Percentiles rank a stretch among this genome's conserved stretches.
phyloP scores from a whole-genome alignment of 2,888 invertebrate genomes.

The Cephus sareptanus region DNA sequence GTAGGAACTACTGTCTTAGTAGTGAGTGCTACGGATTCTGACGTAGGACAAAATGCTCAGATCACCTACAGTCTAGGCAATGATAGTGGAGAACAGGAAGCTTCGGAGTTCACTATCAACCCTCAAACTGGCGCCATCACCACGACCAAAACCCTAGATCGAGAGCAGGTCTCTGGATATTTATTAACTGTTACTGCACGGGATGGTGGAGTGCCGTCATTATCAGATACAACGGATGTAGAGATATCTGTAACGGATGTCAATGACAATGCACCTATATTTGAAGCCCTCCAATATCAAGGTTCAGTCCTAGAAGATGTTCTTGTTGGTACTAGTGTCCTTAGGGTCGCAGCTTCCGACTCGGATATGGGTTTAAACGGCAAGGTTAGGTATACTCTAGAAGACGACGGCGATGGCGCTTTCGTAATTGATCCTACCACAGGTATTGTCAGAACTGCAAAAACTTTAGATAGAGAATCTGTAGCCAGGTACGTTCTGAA shows the following conservation, averaged over 20 bases:
- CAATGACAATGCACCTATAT: slow-evolving; percentile 93
- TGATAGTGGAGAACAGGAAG: slow-evolving; percentile 70
- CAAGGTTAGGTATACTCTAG: slow-evolving; percentile 79
- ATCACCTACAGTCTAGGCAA: slow-evolving; percentile 82
- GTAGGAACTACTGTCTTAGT: slow-evolving; percentile 92
- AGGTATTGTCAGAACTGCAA: slow-evolving; percentile 90
- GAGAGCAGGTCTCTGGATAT: slow-evolving; percentile 84
- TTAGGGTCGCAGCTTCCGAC: slow-evolving; percentile 84
- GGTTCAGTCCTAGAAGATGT: slow-evolving; percentile 90
- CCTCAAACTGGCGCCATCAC: slow-evolving; percentile 93
- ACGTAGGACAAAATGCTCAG: slow-evolving; percentile 94
- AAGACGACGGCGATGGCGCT: slow-evolving; percentile 86
- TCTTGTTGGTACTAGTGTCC: slow-evolving; percentile 82
- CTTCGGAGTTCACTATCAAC: slow-evolving; percentile 85
- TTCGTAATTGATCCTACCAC: slow-evolving; percentile 93
- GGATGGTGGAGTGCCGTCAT: slow-evolving; percentile 91
- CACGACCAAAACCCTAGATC: slow-evolving; percentile 85
- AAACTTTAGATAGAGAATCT: slow-evolving; percentile 91
- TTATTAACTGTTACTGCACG: slow-evolving; percentile 90
- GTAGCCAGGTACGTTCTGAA: slow-evolving; percentile 85
- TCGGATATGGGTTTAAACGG: slow-evolving; percentile 90
- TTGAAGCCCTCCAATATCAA: slow-evolving; percentile 84
- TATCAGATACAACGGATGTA: slow-evolving; percentile 94
- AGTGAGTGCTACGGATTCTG: slow-evolving; percentile 92
- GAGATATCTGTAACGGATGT: slow-evolving; percentile 96